These are phyloP conservation scores for Eristalinus sepulchralis DNA, from an alignment of 2,888 invertebrate species.

Conservation along the genomic window DNA sequence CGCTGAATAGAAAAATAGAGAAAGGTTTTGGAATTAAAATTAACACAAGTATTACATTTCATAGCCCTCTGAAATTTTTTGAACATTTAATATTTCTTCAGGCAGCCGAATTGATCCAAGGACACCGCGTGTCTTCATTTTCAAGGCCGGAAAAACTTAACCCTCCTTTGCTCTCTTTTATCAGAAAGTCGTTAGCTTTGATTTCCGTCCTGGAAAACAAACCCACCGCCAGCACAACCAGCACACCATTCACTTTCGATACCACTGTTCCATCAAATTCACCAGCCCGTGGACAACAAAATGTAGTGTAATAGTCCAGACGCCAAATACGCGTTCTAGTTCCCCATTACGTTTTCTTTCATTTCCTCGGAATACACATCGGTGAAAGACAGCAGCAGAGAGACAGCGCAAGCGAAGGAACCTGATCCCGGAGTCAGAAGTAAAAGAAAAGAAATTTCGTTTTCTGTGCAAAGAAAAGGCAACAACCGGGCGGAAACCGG, in stretches of 20 bases:
- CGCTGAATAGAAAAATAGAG: too few species aligned
- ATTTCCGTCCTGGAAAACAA: background rate
- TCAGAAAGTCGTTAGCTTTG: too few species aligned
- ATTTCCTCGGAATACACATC: background rate
- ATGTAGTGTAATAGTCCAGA: background rate
- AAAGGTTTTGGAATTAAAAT: too few species aligned
- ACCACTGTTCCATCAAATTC: background rate
- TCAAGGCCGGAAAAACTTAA: too few species aligned
- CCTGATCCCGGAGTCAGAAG: background rate
- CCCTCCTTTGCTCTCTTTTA: too few species aligned
- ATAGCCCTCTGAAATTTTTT: too few species aligned
- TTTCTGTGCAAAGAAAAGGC: background rate
- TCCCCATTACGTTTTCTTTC: background rate
- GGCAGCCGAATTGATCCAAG: too few species aligned
- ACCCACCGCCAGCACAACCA: background rate
- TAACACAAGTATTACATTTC: too few species aligned
- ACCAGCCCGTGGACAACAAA: background rate
- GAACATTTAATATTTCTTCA: too few species aligned
- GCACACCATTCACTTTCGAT: background rate
- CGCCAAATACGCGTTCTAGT: background rate
- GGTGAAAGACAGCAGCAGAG: background rate
- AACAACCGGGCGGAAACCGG: background rate
- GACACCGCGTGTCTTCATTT: too few species aligned
- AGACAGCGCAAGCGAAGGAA: background rate
- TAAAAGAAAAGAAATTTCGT: constrained; percentile 2